phyloP scores from a whole-genome alignment of 2,888 invertebrate species.

The Oscheius sp. region DNA sequence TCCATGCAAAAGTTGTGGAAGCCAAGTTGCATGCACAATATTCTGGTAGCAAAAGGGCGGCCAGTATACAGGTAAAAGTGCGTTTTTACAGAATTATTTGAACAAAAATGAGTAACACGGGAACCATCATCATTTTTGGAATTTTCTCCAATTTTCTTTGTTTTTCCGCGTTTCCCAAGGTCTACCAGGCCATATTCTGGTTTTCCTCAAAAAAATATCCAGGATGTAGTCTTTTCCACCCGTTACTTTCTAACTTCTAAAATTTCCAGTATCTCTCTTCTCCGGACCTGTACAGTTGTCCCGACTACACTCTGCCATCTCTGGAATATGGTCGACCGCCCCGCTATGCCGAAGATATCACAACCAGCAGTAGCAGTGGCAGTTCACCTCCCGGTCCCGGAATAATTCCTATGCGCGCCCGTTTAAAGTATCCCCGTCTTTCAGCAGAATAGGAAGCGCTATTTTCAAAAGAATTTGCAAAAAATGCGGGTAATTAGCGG shows the following conservation, averaged over 20 bases:
- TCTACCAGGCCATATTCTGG: too few species aligned
- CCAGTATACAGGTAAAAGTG: conserved; percentile 47
- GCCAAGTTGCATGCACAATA: conserved; percentile 56
- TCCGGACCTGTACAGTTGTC: conserved; percentile 25
- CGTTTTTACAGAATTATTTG: not conserved
- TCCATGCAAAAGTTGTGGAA: conserved; percentile 41
- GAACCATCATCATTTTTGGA: not conserved
- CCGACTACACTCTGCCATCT: conserved; percentile 34
- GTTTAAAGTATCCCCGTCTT: conserved; percentile 41
- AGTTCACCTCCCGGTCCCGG: conserved; percentile 29
- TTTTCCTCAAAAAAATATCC: too few species aligned
- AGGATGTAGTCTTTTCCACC: too few species aligned
- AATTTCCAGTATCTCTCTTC: conserved; percentile 29
- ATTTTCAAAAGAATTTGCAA: not conserved
- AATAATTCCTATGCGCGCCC: conserved; percentile 55
- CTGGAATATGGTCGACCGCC: conserved; percentile 43
- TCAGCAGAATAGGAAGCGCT: conserved; percentile 13
- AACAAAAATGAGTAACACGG: not conserved
- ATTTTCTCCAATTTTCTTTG: too few species aligned
- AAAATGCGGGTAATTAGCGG: conserved; percentile 19
- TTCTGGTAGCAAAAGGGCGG: conserved; percentile 45
- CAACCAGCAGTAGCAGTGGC: not conserved
- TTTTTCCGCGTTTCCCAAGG: too few species aligned
- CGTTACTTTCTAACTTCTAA: not conserved
- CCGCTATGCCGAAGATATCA: conserved; percentile 38